These are phyloP conservation scores for Eupeodes corollae DNA, from an alignment of 1,140 invertebrate genomes.

Conservation along the genomic window DNA sequence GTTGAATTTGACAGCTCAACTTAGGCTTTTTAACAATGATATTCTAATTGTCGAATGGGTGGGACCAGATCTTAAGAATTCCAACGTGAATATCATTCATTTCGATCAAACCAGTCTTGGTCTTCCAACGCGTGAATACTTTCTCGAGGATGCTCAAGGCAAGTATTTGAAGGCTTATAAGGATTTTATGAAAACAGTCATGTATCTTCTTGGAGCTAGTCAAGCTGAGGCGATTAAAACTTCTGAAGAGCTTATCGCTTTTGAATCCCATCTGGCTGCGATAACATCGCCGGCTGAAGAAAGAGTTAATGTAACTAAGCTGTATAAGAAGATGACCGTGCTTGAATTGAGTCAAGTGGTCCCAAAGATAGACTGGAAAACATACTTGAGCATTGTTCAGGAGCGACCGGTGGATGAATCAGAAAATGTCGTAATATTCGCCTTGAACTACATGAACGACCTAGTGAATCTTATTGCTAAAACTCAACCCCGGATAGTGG, in stretches of 20 bases:
- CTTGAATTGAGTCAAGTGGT: conserved; percentile 52
- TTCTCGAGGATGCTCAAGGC: conserved; percentile 55
- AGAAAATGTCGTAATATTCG: conserved; percentile 6
- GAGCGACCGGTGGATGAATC: conserved; percentile 53
- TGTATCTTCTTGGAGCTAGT: conserved; percentile 53
- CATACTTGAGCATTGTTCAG: conserved; percentile 60
- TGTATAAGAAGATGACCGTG: conserved; percentile 70
- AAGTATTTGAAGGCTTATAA: conserved; percentile 68
- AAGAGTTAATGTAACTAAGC: conserved; percentile 54
- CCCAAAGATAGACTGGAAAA: conserved; percentile 67
- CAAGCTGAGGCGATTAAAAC: conserved; percentile 45
- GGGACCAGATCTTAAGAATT: conserved; percentile 79
- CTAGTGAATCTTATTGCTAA: conserved; percentile 37
- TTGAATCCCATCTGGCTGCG: conserved; percentile 59
- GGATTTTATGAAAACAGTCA: conserved; percentile 60
- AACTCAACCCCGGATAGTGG: conserved; percentile 41
- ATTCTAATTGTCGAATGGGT: conserved; percentile 71
- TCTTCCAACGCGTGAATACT: conserved; percentile 76
- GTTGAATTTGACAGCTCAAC: conserved; percentile 58
- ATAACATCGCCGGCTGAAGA: conserved; percentile 71
- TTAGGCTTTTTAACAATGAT: conserved; percentile 74
- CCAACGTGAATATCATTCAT: conserved; percentile 74
- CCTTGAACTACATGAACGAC: conserved; percentile 30
- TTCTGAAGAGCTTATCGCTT: conserved; percentile 64
- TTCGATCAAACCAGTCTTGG: conserved; percentile 81